phyloP scores from a whole-genome alignment of 35 echinoderm and acorn worm genomes.

The Lytechinus variegatus region DNA sequence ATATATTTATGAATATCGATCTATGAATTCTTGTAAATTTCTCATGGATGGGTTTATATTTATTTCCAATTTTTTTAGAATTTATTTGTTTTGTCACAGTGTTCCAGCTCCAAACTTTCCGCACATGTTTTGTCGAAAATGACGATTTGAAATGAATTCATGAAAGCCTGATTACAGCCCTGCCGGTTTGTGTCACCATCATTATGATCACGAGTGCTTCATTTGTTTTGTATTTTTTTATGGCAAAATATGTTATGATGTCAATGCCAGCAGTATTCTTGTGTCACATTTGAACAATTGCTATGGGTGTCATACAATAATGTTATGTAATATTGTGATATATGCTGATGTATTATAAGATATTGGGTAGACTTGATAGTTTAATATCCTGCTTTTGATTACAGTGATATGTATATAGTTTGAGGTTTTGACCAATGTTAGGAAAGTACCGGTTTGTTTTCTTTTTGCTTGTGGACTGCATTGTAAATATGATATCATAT shows the following conservation, averaged over 20 bases:
- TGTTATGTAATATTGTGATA: not conserved
- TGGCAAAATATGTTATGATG: not conserved
- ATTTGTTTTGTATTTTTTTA: not conserved
- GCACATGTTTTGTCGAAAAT: not conserved
- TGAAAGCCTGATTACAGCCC: not conserved
- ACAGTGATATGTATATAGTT: not conserved
- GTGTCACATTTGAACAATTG: not conserved
- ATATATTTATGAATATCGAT: no score
- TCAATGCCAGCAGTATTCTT: not conserved
- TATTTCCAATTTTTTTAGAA: no score
- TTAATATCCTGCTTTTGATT: not conserved
- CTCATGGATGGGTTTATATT: not conserved
- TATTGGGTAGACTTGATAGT: not conserved
- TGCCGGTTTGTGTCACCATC: not conserved
- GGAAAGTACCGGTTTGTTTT: no score
- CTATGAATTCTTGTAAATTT: no score
- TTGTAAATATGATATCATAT: no score
- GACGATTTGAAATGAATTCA: not conserved
- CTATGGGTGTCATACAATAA: not conserved
- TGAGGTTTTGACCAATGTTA: no score
- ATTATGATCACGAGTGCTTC: not conserved
- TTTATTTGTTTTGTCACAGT: not conserved
- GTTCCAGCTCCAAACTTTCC: slow-evolving; percentile 7
- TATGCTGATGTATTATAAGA: not conserved
- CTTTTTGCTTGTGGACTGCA: no score